These are phyloP conservation scores for Rhopalosiphum nymphaeae DNA, from an alignment of 2,888 invertebrate species.

Conservation along the genomic window DNA sequence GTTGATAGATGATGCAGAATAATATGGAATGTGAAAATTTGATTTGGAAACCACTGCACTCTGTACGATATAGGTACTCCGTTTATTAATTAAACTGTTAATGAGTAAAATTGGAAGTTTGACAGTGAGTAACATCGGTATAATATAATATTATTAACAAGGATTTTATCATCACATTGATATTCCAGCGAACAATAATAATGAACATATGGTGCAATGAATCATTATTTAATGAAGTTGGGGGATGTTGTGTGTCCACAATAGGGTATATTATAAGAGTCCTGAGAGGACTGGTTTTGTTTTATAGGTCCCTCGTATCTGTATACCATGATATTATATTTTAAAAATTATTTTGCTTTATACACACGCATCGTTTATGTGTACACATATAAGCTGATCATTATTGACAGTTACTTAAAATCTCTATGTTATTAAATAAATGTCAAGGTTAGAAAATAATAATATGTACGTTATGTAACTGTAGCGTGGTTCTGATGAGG, in stretches of 20 bases:
- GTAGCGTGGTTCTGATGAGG: not conserved
- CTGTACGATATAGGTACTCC: not conserved
- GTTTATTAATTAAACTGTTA: conserved; percentile 31
- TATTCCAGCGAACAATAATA: not conserved
- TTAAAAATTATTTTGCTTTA: not conserved
- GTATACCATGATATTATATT: not conserved
- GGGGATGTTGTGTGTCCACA: not conserved
- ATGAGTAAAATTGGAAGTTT: conserved; percentile 1
- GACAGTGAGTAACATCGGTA: conserved; percentile 35
- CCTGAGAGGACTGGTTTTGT: not conserved
- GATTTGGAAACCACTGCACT: not conserved
- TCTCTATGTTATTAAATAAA: not conserved
- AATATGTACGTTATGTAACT: not conserved
- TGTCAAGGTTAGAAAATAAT: not conserved
- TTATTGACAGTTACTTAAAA: not conserved
- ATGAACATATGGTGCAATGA: not conserved
- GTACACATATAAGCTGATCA: not conserved
- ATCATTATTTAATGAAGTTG: not conserved
- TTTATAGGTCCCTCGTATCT: not conserved
- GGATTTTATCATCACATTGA: not conserved
- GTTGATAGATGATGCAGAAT: not conserved
- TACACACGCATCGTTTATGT: not conserved
- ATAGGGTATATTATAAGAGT: not conserved
- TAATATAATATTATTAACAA: not conserved
- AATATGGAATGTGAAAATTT: not conserved